Evolutionary conservation across 2,888 invertebrate genomes (phyloP).

Genomic region (Sphaeridia pumilis): DNA sequence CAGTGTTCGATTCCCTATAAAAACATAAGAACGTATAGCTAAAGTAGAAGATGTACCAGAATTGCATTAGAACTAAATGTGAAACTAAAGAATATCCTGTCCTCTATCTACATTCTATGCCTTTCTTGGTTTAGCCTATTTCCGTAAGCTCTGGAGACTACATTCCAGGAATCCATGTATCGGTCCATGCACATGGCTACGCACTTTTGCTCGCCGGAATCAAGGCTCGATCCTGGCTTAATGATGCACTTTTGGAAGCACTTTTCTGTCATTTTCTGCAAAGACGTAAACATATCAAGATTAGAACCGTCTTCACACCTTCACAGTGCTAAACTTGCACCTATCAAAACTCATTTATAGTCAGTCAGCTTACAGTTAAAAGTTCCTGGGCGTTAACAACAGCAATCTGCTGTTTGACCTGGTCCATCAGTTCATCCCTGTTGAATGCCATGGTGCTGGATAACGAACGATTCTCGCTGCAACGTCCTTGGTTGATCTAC

Average conservation of each 20-base stretch:
- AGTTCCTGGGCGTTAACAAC: conserved; percentile 88
- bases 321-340: neutral
- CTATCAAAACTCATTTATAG: neutral
- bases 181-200: conserved; percentile 97
- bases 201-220: conserved; percentile 60
- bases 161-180: conserved; percentile 82
- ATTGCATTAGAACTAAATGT: too few species aligned
- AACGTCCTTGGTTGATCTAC: too few species aligned
- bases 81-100: too few species aligned
- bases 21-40: too few species aligned
- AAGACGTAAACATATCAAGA: conserved; percentile 35
- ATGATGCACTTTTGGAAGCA: conserved; percentile 89
- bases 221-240: conserved; percentile 65
- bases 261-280: conserved; percentile 89
- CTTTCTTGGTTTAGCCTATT: conserved; percentile 72
- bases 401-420: conserved; percentile 89
- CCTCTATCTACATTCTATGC: conserved; percentile 38
- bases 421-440: conserved; percentile 69
- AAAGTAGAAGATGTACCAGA: too few species aligned
- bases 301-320: neutral
- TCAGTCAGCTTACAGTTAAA: conserved; percentile 53
- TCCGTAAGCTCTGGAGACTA: conserved; percentile 80
- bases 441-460: too few species aligned
- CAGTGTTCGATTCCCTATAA: too few species aligned
- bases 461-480: too few species aligned